Conservation (phyloP, 2,888 invertebrate species). For the Odiellus spinosus region DNA sequence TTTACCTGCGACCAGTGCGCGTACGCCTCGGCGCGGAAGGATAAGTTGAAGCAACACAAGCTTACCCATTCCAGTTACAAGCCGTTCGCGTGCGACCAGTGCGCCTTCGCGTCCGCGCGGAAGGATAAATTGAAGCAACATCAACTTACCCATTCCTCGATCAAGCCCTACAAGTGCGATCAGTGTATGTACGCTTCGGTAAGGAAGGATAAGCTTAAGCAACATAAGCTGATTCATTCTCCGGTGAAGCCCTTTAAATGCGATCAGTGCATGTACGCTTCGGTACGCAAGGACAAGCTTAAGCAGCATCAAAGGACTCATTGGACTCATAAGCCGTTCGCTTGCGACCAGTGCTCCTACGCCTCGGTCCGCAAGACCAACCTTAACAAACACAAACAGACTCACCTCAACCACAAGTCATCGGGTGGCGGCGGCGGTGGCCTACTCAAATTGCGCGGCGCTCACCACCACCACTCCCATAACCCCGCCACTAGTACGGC, state of each 20-base stretch:
- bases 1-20: no score
- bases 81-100: no score
- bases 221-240: constrained; percentile 48
- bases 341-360: constrained; percentile 29
- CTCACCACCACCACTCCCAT: no score
- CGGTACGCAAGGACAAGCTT: constrained; percentile 42
- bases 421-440: no score
- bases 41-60: no score
- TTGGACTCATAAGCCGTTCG: constrained; percentile 32
- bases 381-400: constrained; percentile 28
- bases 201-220: constrained; percentile 45
- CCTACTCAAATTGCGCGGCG: no score
- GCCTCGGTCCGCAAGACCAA: constrained; percentile 29
- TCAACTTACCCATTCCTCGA: constrained; percentile 41
- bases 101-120: no score
- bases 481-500: no score
- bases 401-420: no score
- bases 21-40: no score
- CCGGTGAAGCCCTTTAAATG: constrained; percentile 43
- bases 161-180: constrained; percentile 36
- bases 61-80: no score
- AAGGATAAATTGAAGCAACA: constrained; percentile 37
- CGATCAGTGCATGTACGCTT: constrained; percentile 48
- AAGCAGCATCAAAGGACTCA: constrained; percentile 47
- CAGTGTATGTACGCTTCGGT: constrained; percentile 44